Conservation (phyloP, 2,113 vertebrate species). For the Synodontis membranacea region DNA sequence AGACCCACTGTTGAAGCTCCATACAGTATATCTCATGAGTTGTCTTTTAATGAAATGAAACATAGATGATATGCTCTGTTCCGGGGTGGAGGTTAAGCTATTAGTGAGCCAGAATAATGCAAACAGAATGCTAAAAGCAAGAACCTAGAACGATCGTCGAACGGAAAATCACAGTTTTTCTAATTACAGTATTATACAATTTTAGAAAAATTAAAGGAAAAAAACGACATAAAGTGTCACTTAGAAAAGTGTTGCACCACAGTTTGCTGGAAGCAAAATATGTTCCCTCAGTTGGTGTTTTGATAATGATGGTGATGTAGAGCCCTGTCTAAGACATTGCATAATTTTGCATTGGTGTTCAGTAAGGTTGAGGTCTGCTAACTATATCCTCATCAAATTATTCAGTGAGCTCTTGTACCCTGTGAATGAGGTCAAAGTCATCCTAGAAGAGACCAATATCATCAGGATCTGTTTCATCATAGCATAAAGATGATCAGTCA, state of each 20-base stretch:
- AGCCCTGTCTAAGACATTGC: background rate
- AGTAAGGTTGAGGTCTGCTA: background rate
- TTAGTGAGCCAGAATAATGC: background rate
- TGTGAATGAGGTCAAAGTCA: background rate
- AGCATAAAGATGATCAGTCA: background rate
- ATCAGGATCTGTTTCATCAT: background rate
- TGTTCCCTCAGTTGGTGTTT: background rate
- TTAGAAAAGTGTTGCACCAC: background rate
- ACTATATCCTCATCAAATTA: background rate
- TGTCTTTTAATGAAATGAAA: background rate
- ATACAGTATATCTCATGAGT: background rate
- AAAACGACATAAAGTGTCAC: background rate
- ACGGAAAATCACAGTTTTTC: background rate
- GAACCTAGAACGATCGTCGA: background rate
- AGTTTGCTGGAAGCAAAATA: background rate
- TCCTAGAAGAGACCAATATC: background rate
- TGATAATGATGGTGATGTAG: background rate
- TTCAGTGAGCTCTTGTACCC: background rate
- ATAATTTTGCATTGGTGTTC: background rate
- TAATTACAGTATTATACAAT: background rate
- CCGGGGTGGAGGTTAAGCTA: background rate
- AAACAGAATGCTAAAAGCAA: background rate
- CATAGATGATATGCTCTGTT: background rate
- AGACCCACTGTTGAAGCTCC: background rate
- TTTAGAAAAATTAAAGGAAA: background rate